These are phyloP conservation scores for Agrypnus murinus DNA, from an alignment of 2,888 invertebrate genomes.

Conservation along the genomic window DNA sequence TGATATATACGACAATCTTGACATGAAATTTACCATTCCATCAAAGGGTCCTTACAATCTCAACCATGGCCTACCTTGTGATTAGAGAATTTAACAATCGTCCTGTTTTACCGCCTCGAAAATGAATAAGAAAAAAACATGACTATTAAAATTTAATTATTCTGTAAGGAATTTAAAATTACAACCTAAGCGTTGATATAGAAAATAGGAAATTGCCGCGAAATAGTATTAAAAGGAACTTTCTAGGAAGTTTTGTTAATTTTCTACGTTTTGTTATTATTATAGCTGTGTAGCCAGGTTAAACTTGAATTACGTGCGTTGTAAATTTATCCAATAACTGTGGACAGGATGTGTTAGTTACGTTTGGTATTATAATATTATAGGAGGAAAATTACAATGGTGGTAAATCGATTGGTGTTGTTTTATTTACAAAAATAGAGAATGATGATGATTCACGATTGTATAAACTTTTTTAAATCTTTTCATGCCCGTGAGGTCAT, in stretches of 20 bases:
- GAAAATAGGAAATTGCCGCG: slow-evolving; percentile 16
- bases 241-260: slow-evolving; percentile 10
- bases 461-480: no score
- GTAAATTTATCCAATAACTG: slow-evolving; percentile 4
- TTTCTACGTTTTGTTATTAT: slow-evolving; percentile 4
- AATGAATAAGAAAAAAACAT: background rate
- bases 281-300: background rate
- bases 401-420: no score
- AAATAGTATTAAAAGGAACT: background rate
- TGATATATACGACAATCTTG: no score
- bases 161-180: background rate
- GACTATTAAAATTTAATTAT: background rate
- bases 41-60: no score
- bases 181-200: background rate
- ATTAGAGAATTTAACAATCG: background rate
- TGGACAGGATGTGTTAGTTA: slow-evolving; percentile 4
- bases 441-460: no score
- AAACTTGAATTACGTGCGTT: slow-evolving; percentile 20
- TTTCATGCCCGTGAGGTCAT: no score
- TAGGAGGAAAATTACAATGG: no score
- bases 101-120: background rate
- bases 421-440: no score
- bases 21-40: no score
- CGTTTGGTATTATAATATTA: background rate
- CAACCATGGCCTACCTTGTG: no score